Evolutionary conservation across 2,797 vertebrate genomes (phyloP).

Genomic region (Anabas testudineus): DNA sequence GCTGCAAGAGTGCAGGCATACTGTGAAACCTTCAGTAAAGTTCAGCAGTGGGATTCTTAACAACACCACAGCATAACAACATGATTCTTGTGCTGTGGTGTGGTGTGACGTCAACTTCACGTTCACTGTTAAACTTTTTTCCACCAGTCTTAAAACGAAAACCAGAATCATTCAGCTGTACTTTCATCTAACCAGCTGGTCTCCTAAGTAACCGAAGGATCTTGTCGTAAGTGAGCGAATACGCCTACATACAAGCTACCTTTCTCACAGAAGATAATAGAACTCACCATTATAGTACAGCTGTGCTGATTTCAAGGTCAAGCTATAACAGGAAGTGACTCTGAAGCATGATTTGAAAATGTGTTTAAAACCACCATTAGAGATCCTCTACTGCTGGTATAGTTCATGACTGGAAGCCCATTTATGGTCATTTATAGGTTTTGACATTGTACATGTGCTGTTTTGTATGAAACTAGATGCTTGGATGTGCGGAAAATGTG

Average conservation of each 20-base stretch:
- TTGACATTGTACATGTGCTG: no score
- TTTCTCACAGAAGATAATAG: background rate
- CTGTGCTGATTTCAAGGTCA: slow-evolving; percentile 9
- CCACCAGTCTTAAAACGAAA: background rate
- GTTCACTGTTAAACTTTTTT: no score
- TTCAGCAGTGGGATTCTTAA: no score
- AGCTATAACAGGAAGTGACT: background rate
- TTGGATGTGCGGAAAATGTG: slow-evolving; percentile 32
- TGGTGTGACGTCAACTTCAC: no score
- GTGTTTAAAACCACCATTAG: background rate
- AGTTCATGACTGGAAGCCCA: slow-evolving; percentile 1
- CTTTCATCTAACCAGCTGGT: no score
- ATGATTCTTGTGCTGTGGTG: no score
- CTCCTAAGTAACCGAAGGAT: background rate
- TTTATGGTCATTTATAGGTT: background rate
- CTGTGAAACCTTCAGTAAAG: no score
- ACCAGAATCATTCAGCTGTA: no score
- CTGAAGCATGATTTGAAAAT: background rate
- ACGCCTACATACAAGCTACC: background rate
- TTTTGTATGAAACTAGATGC: slow-evolving; percentile 10
- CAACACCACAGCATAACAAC: no score
- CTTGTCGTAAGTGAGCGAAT: no score
- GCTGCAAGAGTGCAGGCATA: no score
- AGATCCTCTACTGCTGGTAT: background rate
- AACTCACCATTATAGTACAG: background rate